Conservation (phyloP, 2,888 invertebrate genomes). For the Trypoxylon attenuatum region DNA sequence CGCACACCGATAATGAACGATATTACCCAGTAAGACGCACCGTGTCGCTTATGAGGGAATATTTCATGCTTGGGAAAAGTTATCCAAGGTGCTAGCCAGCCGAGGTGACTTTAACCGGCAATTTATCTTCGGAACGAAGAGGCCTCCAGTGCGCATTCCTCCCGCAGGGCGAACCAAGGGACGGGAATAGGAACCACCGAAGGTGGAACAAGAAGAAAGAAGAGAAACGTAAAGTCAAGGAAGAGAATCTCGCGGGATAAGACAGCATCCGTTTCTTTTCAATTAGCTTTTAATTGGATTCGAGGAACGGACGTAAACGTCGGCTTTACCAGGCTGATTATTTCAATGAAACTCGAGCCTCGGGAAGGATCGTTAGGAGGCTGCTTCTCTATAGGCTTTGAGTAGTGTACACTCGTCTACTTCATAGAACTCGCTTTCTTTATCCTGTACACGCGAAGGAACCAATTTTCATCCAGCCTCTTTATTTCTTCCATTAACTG, state of each 20-base stretch:
- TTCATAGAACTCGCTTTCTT: slow-evolving; percentile 2
- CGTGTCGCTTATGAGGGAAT: slow-evolving; percentile 56
- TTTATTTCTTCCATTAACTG: too few relatives aligned
- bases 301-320: slow-evolving; percentile 23
- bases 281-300: slow-evolving; percentile 47
- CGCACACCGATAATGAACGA: slow-evolving; percentile 51
- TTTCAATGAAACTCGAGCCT: slow-evolving; percentile 23
- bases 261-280: slow-evolving; percentile 17
- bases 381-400: not conserved
- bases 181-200: too few relatives aligned
- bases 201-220: too few relatives aligned
- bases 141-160: slow-evolving; percentile 19
- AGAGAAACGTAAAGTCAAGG: too few relatives aligned
- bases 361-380: slow-evolving; percentile 26
- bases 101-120: slow-evolving; percentile 36
- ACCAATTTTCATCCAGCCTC: slow-evolving; percentile 8
- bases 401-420: slow-evolving; percentile 5
- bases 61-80: slow-evolving; percentile 62
- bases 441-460: not conserved
- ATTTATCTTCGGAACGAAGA: slow-evolving; percentile 45
- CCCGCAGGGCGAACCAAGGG: slow-evolving; percentile 1
- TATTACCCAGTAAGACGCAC: slow-evolving; percentile 48
- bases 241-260: slow-evolving; percentile 8
- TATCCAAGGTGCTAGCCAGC: slow-evolving; percentile 27
- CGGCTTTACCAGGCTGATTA: slow-evolving; percentile 21